Evolutionary conservation across 2,797 vertebrate genomes (phyloP).

Genomic region (Trichosurus vulpecula): DNA sequence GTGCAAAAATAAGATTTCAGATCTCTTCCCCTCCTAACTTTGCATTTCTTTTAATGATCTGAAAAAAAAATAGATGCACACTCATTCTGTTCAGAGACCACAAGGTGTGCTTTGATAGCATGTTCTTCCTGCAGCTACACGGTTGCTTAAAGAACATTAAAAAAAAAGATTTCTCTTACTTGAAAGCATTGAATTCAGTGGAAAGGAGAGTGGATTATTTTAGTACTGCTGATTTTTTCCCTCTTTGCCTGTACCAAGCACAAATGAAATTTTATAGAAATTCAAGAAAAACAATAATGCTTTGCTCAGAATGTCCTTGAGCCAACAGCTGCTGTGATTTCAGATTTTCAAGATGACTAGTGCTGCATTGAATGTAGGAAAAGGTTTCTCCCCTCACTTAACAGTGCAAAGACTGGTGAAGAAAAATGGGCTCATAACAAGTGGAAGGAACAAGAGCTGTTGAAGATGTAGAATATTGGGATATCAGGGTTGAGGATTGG

Average conservation of each 20-base stretch:
- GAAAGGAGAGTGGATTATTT: conserved; percentile 7
- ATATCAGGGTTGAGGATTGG: conserved; percentile 69
- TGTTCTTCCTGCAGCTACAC: conserved; percentile 39
- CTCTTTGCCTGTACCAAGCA: conserved; percentile 35
- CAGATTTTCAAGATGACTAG: conserved; percentile 60
- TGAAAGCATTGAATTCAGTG: conserved; percentile 50
- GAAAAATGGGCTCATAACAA: conserved; percentile 43
- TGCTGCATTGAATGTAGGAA: conserved; percentile 35
- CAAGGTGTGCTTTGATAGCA: conserved; percentile 10
- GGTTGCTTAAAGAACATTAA: conserved; percentile 44
- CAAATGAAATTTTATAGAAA: conserved; percentile 57
- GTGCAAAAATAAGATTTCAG: conserved; percentile 34
- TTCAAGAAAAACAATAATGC: conserved; percentile 61
- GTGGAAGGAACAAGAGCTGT: background rate
- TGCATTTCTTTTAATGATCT: conserved; percentile 50
- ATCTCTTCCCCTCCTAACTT: conserved; percentile 7
- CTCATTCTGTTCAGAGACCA: conserved; percentile 50
- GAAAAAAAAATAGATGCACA: conserved; percentile 57
- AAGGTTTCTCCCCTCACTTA: conserved; percentile 52
- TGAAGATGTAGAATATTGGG: conserved; percentile 36
- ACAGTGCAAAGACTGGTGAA: conserved; percentile 55
- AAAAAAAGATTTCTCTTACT: conserved; percentile 30
- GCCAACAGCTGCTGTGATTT: conserved; percentile 50
- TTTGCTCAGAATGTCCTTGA: conserved; percentile 57
- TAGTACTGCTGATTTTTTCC: conserved; percentile 26